Base-by-base conservation (phyloP, 2,797 vertebrate genomes). In the Danio aesculapii region DNA sequence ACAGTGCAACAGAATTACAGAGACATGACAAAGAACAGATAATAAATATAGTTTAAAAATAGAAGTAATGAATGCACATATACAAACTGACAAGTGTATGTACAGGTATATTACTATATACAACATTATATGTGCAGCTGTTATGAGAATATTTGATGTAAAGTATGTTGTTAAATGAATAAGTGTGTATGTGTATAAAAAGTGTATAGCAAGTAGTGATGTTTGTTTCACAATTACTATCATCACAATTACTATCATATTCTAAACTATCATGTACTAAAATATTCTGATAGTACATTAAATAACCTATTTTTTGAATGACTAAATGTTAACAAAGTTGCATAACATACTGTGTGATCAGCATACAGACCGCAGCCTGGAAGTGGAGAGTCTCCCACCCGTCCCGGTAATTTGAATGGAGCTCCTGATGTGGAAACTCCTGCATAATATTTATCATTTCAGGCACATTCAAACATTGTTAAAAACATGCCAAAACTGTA, bases 381-480 rank as follows among this genome's bases (percentile, higher is more conserved):
- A 81, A 88, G 69, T 6, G 84, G 88, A 79, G 86, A 84, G 87
- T 90, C 87, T 67, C 77, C 85, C 30, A 90, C 5, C 67, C 79
- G 86, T 63, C 87, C 86, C 85, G 84, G 85, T 72, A 82, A 87
- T 59, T 90, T 89, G 49, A 89, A 91, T 39, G 89, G 84, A 66
- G 83, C 79, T 69, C 76, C 71, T 77, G 84, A 92, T 72, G 86
- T 82, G 62, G 86, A 90, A 63, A 90, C 85, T 67, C 73, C 86
- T 92, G 81, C 30, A 63, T 14, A 73, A 19, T 13, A 17, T 64
- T 47, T 52, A 12, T 49, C 13, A 14, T 76, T 52, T 21, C n/a
- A 76, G n/a, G 63, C 39, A 53, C 13, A 72, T 66, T 52, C 11
- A 63, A 63, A 59, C 14, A 4, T 41, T 8, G 5, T 72, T 47